Conservation (phyloP, 1,140 invertebrate species). For the Trypoxylus dichotomus region DNA sequence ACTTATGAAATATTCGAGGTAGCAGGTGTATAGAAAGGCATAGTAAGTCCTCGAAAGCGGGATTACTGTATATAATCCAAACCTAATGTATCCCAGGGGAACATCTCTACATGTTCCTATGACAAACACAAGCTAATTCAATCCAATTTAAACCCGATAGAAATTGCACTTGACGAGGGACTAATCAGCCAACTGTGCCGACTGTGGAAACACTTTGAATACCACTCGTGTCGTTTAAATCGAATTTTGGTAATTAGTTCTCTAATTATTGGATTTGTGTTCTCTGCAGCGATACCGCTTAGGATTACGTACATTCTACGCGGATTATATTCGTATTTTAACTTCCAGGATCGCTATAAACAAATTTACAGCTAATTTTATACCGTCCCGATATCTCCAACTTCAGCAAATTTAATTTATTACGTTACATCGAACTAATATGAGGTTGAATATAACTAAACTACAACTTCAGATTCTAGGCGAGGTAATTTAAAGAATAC, state of each 20-base stretch:
- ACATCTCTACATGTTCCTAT: constrained; percentile 38
- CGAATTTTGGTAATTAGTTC: constrained; percentile 46
- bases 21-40: constrained; percentile 40
- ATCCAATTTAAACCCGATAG: constrained; percentile 49
- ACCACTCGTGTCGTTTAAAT: constrained; percentile 42
- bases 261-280: constrained; percentile 46
- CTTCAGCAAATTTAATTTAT: constrained; percentile 9
- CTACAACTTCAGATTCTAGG: background rate
- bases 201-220: constrained; percentile 43
- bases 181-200: constrained; percentile 43
- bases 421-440: background rate
- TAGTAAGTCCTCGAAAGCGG: constrained; percentile 39
- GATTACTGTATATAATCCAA: constrained; percentile 42
- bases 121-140: constrained; percentile 46
- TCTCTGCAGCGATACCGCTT: constrained; percentile 36
- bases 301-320: constrained; percentile 25
- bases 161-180: constrained; percentile 48
- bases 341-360: constrained; percentile 13
- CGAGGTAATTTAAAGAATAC: no score
- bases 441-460: background rate
- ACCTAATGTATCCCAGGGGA: constrained; percentile 44
- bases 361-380: constrained; percentile 26
- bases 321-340: constrained; percentile 25
- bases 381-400: background rate
- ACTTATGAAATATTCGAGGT: constrained; percentile 42